phyloP scores from a whole-genome alignment of 1,140 invertebrate species.

The Megathymus violae region DNA sequence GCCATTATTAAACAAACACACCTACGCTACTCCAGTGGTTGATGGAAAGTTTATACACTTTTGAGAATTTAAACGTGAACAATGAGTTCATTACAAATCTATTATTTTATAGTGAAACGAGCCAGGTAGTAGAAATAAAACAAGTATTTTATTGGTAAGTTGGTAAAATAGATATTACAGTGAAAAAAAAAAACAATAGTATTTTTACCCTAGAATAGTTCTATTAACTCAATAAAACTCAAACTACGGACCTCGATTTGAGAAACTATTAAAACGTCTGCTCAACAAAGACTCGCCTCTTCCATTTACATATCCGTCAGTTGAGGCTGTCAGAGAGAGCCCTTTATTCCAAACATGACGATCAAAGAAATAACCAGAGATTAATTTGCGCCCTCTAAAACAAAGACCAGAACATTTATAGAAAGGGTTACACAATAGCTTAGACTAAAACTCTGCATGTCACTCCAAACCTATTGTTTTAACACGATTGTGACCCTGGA shows the following conservation, averaged over 20 bases:
- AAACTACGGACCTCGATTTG: conserved; percentile 9
- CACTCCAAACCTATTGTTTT: conserved; percentile 74
- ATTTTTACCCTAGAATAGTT: not conserved
- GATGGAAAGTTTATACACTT: too few relatives aligned
- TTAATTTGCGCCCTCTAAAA: conserved; percentile 75
- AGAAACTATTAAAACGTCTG: conserved; percentile 26
- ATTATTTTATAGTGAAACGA: too few relatives aligned
- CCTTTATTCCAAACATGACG: conserved; percentile 66
- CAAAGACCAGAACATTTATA: conserved; percentile 64
- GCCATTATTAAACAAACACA: too few relatives aligned
- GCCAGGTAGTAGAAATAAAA: too few relatives aligned
- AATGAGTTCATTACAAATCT: too few relatives aligned
- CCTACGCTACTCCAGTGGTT: too few relatives aligned
- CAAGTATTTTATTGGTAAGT: too few relatives aligned
- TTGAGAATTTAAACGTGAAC: too few relatives aligned
- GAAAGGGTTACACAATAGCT: conserved; percentile 68
- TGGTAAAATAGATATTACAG: not conserved
- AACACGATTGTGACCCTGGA: conserved; percentile 68
- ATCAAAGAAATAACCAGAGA: conserved; percentile 79
- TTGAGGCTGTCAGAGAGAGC: conserved; percentile 53
- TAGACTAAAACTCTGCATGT: conserved; percentile 80
- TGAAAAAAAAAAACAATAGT: not conserved
- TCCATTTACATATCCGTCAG: conserved; percentile 76
- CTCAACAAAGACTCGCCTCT: conserved; percentile 43
- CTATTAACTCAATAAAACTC: conserved; percentile 18